Percentiles rank a stretch among this genome's conserved stretches.
These are phyloP conservation scores for Synergus japonicus DNA, from an alignment of 2,888 invertebrate species.

Conservation along the genomic window DNA sequence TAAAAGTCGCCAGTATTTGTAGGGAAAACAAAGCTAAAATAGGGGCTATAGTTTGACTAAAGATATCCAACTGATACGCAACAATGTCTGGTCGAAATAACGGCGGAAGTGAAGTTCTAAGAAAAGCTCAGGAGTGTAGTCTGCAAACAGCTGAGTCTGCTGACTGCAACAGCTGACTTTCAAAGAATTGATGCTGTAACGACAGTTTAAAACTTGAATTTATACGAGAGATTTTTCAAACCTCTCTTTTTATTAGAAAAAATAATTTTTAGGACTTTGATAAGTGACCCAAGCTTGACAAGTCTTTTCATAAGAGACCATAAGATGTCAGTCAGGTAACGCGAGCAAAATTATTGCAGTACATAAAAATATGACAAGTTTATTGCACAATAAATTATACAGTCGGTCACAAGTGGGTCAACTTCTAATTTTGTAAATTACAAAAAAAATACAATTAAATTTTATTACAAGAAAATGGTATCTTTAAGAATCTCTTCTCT, in stretches of 20 bases:
- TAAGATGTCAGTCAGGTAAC: conserved; percentile 5
- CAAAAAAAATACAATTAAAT: no score
- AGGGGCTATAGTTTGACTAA: neutral
- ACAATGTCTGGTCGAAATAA: conserved; percentile 34
- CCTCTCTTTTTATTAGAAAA: neutral
- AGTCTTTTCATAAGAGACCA: neutral
- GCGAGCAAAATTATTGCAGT: neutral
- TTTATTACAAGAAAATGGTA: neutral
- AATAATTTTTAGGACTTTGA: neutral
- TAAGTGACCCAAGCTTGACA: neutral
- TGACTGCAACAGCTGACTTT: conserved; percentile 31
- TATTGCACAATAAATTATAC: conserved; percentile 4
- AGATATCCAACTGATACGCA: neutral
- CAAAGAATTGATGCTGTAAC: conserved; percentile 3
- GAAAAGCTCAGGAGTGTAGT: conserved; percentile 23
- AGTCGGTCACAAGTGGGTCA: neutral
- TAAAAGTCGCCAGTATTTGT: conserved; percentile 4
- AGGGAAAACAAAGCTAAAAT: neutral
- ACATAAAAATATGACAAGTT: conserved; percentile 12
- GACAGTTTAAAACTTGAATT: neutral
- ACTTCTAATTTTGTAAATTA: neutral
- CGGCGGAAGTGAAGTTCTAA: conserved; percentile 31
- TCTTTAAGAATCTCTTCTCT: no score
- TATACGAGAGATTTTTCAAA: neutral
- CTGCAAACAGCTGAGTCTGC: conserved; percentile 34